A percentile compares a stretch with the other conserved stretches of the same genome.
phyloP scores from a whole-genome alignment of 2,888 invertebrate genomes.

The Charanyca ferruginea region DNA sequence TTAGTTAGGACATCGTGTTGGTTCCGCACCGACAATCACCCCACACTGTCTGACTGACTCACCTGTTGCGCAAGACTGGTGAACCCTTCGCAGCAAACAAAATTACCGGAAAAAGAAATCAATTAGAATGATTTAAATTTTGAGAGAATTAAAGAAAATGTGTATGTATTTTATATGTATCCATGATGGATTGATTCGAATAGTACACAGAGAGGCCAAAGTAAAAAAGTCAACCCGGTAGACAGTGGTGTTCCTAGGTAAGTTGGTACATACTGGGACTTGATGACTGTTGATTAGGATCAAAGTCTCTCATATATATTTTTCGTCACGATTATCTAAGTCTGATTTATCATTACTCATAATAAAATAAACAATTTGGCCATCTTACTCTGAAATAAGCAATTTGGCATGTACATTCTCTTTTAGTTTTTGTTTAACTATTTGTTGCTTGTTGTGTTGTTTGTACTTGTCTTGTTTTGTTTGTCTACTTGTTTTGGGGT shows the following conservation, averaged over 20 bases:
- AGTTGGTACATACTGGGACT: too few species aligned
- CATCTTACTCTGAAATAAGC: too few species aligned
- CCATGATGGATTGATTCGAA: not conserved
- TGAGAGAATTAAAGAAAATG: not conserved
- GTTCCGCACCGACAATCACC: conserved; percentile 86
- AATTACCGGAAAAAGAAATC: conserved; percentile 37
- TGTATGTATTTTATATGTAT: not conserved
- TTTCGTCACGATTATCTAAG: not conserved
- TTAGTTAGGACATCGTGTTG: conserved; percentile 66
- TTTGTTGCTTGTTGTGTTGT: too few species aligned
- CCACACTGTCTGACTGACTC: conserved; percentile 90
- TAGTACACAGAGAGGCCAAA: not conserved
- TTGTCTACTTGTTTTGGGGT: too few species aligned
- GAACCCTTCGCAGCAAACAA: conserved; percentile 57
- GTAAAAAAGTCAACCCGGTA: not conserved
- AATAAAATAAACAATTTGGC: too few species aligned
- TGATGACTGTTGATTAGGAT: too few species aligned
- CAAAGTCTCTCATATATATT: not conserved
- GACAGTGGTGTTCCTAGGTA: not conserved
- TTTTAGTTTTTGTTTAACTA: too few species aligned
- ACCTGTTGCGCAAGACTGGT: conserved; percentile 80
- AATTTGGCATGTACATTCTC: too few species aligned
- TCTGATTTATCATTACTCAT: too few species aligned
- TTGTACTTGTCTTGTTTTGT: too few species aligned
- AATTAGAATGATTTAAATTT: conserved; percentile 20